Evolutionary conservation across 2,113 vertebrate species (phyloP), one percentile per base, ranked within the genome.

Genomic region (Neodon shergylaensis): DNA sequence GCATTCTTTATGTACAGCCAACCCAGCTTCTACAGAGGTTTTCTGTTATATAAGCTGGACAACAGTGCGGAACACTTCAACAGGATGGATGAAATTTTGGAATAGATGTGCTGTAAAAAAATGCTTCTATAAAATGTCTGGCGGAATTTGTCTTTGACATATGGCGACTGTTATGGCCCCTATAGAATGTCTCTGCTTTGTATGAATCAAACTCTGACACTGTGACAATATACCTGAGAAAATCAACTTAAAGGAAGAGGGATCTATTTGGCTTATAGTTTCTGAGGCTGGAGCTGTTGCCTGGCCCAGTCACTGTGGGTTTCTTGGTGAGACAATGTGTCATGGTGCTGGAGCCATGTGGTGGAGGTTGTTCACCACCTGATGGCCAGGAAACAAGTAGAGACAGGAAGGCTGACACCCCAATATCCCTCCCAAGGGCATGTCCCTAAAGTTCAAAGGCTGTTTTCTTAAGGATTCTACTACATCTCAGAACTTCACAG

Each of bases 161-260:
- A 5, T 0, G 0, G 28, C 42, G 21, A 76, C 22, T n/a, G 31
- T 70, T 74, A 49, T 0, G 52, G 21, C 47, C 3, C 5, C 42
- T 13, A 0, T 76, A 76, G 47, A 16, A 7, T 31, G n/a, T 39
- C 16, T 44, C 28, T 33, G 33, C 2, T 36, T 10, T 81, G 24
- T 70, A 9, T 49, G 7, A 93, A 3, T 47, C 28, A 36, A 26
- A 19, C 9, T 49, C 39, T 4, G n/a, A 4, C 5, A 28, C 33
- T 49, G 22, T 39, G 26, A 42, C 54, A 63, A 63, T 24, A 42
- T 10, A 63, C n/a, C n/a, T 28, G 22, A 63, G 58, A 63, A 63
- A 63, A 63, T 83, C 54, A 63, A 28, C 24, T 47, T 63, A 31
- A 17, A 63, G 39, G 3, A 31, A 63, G 36, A 31, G 22, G 42